A percentile compares a stretch with the other conserved stretches of the same genome.
These are phyloP conservation scores for Mus minutoides DNA, from an alignment of 2,797 vertebrate species.

Conservation along the genomic window DNA sequence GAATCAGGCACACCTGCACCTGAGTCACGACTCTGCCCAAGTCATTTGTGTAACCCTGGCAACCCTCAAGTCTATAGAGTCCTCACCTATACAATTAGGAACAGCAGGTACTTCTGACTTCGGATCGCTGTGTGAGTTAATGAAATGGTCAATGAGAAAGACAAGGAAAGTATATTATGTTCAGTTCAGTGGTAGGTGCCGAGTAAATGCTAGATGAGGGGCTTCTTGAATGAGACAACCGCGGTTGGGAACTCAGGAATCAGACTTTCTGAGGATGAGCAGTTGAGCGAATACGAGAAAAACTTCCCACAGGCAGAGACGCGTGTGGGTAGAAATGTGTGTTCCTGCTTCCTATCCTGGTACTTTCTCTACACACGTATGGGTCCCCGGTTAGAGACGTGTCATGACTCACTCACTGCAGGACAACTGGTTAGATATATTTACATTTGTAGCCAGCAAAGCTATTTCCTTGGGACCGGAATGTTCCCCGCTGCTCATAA, in stretches of 20 bases:
- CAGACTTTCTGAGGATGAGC: not conserved
- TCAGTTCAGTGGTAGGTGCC: not conserved
- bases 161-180: not conserved
- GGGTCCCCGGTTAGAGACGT: not conserved
- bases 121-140: not conserved
- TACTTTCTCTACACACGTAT: not conserved
- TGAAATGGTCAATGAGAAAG: not conserved
- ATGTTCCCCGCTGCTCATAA: not conserved
- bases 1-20: not conserved
- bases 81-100: not conserved
- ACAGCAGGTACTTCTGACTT: not conserved
- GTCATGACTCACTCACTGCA: not conserved
- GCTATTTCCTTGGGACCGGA: not conserved
- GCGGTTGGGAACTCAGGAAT: not conserved
- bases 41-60: not conserved
- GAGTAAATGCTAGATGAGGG: not conserved
- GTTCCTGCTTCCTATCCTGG: not conserved
- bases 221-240: not conserved
- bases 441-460: not conserved
- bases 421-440: not conserved
- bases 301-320: not conserved
- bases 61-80: not conserved
- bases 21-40: not conserved
- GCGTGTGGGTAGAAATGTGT: not conserved
- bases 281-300: not conserved